phyloP scores from a whole-genome alignment of 2,797 vertebrate species.

The Pterois miles region DNA sequence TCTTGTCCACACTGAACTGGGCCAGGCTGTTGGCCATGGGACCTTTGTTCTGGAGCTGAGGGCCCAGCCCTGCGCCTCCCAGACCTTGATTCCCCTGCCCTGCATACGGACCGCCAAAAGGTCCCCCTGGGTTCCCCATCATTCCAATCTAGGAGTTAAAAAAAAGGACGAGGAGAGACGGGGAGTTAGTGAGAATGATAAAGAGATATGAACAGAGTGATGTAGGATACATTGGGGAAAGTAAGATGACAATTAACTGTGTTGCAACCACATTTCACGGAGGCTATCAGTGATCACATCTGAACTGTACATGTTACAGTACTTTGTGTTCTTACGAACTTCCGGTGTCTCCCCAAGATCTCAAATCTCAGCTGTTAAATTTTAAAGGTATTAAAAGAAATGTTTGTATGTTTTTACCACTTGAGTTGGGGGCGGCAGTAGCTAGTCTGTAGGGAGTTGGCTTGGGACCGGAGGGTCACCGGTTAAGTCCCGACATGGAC shows the following conservation, averaged over 20 bases:
- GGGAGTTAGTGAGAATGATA: background rate
- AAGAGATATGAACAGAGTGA: background rate
- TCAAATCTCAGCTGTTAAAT: background rate
- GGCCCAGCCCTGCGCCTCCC: conserved; percentile 89
- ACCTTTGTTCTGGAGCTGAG: conserved; percentile 94
- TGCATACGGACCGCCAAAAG: conserved; percentile 90
- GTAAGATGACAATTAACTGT: background rate
- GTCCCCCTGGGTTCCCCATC: conserved; percentile 90
- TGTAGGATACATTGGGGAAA: background rate
- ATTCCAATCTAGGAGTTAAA: conserved; percentile 89
- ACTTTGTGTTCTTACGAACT: background rate
- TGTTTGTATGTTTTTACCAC: background rate
- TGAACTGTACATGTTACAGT: background rate
- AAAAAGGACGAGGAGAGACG: background rate
- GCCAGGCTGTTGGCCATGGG: conserved; percentile 91
- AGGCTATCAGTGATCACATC: background rate
- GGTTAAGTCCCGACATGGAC: no score
- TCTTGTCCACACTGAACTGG: conserved; percentile 95
- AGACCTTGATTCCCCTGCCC: conserved; percentile 91
- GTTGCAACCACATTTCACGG: background rate
- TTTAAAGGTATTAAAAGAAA: no score
- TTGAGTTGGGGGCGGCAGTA: no score
- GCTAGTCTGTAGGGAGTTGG: no score
- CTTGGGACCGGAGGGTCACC: no score
- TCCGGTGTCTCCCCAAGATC: background rate